phyloP scores from a whole-genome alignment of 2,888 invertebrate species.

The Seira sanloemensis region DNA sequence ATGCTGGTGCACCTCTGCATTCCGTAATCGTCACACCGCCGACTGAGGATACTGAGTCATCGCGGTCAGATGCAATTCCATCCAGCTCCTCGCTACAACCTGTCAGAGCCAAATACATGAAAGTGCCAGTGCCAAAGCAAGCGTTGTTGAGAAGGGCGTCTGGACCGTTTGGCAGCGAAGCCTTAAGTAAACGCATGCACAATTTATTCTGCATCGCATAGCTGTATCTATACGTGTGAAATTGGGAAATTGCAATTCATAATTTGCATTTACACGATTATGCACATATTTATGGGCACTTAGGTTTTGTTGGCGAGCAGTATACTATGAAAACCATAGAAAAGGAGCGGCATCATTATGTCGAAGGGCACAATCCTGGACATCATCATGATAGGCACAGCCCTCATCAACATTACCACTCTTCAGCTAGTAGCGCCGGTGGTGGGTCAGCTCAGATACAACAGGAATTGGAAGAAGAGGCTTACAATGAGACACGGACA shows the following conservation, averaged over 20 bases:
- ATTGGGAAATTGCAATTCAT: no score
- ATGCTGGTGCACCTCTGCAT: conserved; percentile 28
- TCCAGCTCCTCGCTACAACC: conserved; percentile 35
- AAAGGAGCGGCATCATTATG: conserved; percentile 37
- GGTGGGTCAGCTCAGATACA: conserved; percentile 7
- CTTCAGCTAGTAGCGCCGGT: conserved; percentile 24
- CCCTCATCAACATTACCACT: conserved; percentile 8
- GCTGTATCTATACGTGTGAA: neutral
- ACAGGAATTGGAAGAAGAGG: no score
- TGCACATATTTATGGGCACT: neutral
- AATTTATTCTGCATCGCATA: no score
- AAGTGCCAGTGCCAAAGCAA: conserved; percentile 48
- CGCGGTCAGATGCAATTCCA: neutral
- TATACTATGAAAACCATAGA: conserved; percentile 49
- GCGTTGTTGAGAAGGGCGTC: conserved; percentile 35
- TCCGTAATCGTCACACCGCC: conserved; percentile 54
- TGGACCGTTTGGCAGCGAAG: conserved; percentile 54
- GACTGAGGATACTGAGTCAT: conserved; percentile 4
- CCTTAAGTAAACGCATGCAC: conserved; percentile 30
- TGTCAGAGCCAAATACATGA: conserved; percentile 28
- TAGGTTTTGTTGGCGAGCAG: conserved; percentile 48
- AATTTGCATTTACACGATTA: no score
- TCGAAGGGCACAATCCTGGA: neutral
- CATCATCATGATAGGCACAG: neutral
- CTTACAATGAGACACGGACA: neutral